Conservation (phyloP, 1,140 invertebrate genomes). For the Hycleus cichorii region DNA sequence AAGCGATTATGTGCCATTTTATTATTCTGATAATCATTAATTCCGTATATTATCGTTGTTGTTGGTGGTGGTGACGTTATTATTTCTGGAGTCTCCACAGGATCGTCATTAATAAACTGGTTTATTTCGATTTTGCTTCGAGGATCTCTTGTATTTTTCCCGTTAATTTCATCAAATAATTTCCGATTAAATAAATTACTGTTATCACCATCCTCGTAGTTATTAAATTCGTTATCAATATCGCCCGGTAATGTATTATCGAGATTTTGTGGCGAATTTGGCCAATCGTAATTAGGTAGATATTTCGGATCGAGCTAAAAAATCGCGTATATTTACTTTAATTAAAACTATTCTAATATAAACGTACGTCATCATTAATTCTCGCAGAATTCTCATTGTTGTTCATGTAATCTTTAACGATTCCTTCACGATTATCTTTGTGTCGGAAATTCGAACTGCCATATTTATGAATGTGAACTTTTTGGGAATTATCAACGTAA, state of each 20-base stretch:
- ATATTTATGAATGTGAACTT: constrained; percentile 25
- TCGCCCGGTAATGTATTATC: constrained; percentile 6
- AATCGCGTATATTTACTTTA: neutral
- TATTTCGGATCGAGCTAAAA: constrained; percentile 1
- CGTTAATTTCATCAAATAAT: constrained; percentile 15
- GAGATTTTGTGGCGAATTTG: neutral
- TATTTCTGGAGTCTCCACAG: neutral
- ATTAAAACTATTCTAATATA: neutral
- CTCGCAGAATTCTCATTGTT: neutral
- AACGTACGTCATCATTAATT: neutral
- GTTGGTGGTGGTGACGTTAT: constrained; percentile 4
- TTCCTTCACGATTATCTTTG: constrained; percentile 26
- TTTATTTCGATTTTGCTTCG: constrained; percentile 31
- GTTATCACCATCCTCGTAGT: constrained; percentile 17
- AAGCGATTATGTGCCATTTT: constrained; percentile 31
- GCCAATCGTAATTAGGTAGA: constrained; percentile 3
- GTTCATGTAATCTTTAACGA: constrained; percentile 24
- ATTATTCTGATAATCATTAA: constrained; percentile 36
- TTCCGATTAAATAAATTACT: constrained; percentile 25
- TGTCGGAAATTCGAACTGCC: constrained; percentile 32
- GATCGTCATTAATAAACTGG: neutral
- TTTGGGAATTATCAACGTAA: constrained; percentile 14
- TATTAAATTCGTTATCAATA: constrained; percentile 5
- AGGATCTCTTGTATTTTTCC: constrained; percentile 29
- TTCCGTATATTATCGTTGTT: constrained; percentile 18